phyloP scores from a whole-genome alignment of 2,888 invertebrate species.

The Gortyna flavago region DNA sequence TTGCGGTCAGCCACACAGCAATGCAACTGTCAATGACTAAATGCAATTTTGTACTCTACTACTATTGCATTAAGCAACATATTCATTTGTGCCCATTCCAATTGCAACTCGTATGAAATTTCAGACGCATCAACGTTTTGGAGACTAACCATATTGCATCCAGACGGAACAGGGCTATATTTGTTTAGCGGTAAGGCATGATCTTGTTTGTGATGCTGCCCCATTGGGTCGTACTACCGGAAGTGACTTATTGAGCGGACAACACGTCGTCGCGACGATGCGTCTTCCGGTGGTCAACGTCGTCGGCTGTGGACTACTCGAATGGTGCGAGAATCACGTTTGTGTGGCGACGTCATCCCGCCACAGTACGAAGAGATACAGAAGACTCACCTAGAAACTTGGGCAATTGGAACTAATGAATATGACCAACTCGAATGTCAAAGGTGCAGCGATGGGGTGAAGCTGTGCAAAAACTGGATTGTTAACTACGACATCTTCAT shows the following conservation, averaged over 20 bases:
- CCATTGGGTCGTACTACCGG: constrained; percentile 70
- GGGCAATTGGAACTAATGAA: neutral
- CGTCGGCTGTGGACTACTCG: constrained; percentile 63
- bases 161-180: constrained; percentile 32
- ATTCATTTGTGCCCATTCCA: constrained; percentile 39
- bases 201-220: constrained; percentile 40
- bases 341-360: constrained; percentile 41
- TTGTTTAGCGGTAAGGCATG: constrained; percentile 45
- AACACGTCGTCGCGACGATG: constrained; percentile 78
- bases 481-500: neutral
- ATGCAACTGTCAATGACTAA: constrained; percentile 45
- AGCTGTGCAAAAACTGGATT: neutral
- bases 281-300: constrained; percentile 84
- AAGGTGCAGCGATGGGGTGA: neutral
- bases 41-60: constrained; percentile 54
- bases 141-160: constrained; percentile 24
- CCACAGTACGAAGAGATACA: neutral
- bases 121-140: constrained; percentile 63
- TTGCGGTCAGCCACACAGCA: constrained; percentile 59
- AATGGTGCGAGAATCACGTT: constrained; percentile 61
- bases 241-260: constrained; percentile 81
- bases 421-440: neutral
- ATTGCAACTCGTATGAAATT: constrained; percentile 55
- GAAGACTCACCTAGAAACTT: neutral
- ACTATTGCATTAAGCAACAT: constrained; percentile 27